A percentile compares a stretch with the other conserved stretches of the same genome.
phyloP scores from a whole-genome alignment of 2,113 vertebrate genomes.

The Steatornis caripensis region DNA sequence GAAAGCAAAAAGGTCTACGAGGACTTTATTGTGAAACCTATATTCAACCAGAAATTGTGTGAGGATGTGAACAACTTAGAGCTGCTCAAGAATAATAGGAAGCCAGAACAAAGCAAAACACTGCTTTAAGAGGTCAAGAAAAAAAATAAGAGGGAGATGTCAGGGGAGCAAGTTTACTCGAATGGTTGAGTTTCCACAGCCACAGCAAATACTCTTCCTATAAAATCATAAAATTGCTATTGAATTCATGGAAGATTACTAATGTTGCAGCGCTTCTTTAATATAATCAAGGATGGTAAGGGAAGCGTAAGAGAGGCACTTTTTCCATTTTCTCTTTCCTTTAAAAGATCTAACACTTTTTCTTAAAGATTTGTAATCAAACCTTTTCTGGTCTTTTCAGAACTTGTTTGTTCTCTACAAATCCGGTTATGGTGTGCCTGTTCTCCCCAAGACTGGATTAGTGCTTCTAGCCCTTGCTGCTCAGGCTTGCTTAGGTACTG shows the following conservation, averaged over 20 bases:
- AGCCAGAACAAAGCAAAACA: neutral
- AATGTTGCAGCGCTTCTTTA: neutral
- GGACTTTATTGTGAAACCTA: neutral
- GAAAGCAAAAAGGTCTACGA: neutral
- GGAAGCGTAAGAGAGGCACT: neutral
- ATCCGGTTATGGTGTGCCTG: rapidly evolving
- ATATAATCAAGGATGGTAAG: neutral
- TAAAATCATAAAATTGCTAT: neutral
- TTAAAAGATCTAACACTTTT: neutral
- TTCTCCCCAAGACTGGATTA: neutral
- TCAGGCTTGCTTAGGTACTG: neutral
- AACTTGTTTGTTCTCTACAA: neutral
- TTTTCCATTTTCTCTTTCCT: neutral
- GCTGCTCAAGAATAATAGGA: neutral
- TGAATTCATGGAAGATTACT: neutral
- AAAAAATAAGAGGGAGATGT: neutral
- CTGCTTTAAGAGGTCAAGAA: neutral
- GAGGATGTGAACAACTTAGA: neutral
- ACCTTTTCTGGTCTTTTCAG: neutral
- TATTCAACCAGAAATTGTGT: neutral
- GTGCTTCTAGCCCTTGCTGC: neutral
- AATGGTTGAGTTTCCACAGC: neutral
- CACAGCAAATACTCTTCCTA: neutral
- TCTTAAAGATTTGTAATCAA: neutral
- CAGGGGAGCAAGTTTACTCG: neutral